A percentile compares a stretch with the other conserved stretches of the same genome.
phyloP scores from a whole-genome alignment of 2,797 vertebrate genomes.

The Urocyon cinereoargenteus region DNA sequence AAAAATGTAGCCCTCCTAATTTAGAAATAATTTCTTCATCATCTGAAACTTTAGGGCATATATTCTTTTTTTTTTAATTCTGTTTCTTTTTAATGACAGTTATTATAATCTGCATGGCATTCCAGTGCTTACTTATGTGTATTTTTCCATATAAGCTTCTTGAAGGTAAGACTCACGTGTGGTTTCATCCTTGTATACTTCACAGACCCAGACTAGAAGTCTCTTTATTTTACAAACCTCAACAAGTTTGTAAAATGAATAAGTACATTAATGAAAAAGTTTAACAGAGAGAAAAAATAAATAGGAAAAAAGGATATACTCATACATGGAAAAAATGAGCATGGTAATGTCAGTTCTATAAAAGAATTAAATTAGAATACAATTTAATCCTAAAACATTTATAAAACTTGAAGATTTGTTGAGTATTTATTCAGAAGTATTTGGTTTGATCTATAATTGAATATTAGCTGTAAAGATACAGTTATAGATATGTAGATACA shows the following conservation, averaged over 20 bases:
- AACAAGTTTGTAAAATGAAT: neutral
- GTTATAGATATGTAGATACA: neutral
- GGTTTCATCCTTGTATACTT: neutral
- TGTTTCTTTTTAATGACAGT: neutral
- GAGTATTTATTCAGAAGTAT: neutral
- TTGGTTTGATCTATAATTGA: neutral
- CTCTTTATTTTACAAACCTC: too few relatives aligned
- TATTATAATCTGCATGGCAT: neutral
- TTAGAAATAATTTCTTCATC: neutral
- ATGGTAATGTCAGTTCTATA: neutral
- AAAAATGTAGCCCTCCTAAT: too few relatives aligned
- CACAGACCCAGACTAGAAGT: neutral
- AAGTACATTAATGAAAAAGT: neutral
- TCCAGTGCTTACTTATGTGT: neutral
- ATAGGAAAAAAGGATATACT: neutral
- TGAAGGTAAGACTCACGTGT: neutral
- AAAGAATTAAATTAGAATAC: neutral
- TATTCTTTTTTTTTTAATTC: neutral
- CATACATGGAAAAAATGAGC: neutral
- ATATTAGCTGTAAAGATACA: neutral
- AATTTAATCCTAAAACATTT: constrained; percentile 20
- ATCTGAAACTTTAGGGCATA: neutral
- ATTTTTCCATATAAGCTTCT: neutral
- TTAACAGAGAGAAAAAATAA: neutral
- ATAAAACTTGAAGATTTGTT: constrained; percentile 7